Evolutionary conservation across 1,140 invertebrate genomes (phyloP).

Genomic region (Pantala flavescens): DNA sequence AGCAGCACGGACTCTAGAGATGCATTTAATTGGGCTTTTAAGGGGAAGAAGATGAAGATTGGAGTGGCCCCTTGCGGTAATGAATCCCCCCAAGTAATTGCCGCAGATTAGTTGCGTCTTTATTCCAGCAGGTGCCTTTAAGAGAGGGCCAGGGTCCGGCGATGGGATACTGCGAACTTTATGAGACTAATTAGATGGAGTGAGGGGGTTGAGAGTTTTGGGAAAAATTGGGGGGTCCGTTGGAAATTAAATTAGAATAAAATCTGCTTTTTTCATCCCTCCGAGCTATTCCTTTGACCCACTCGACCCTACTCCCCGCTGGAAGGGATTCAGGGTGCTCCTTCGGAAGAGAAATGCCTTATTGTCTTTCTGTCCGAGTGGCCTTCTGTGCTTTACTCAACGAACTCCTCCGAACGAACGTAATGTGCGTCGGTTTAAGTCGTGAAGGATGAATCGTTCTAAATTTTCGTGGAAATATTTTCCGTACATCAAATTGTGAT

Average conservation of each 20-base stretch:
- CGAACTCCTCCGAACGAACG: too few species aligned
- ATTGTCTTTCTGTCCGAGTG: too few species aligned
- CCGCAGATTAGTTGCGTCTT: not conserved
- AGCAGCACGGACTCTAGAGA: not conserved
- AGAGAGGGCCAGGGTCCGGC: too few species aligned
- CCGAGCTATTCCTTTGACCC: not conserved
- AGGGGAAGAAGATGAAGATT: not conserved
- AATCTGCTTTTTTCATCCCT: not conserved
- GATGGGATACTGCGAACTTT: not conserved
- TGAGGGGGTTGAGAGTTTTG: not conserved
- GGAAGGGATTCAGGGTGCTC: too few species aligned
- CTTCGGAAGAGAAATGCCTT: too few species aligned
- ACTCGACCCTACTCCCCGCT: too few species aligned
- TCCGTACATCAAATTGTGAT: too few species aligned
- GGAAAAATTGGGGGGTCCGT: not conserved
- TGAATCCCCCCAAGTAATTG: not conserved
- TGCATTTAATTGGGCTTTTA: constrained; percentile 2
- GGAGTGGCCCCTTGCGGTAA: not conserved
- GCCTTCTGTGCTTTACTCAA: too few species aligned
- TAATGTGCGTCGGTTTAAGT: too few species aligned
- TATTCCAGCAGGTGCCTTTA: not conserved
- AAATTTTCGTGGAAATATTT: too few species aligned
- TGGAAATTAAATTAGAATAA: not conserved
- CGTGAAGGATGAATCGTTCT: too few species aligned
- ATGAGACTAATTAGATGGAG: not conserved